A percentile compares a stretch with the other conserved stretches of the same genome.
phyloP scores from a whole-genome alignment of 2,888 invertebrate species.

The Lepas anatifera region DNA sequence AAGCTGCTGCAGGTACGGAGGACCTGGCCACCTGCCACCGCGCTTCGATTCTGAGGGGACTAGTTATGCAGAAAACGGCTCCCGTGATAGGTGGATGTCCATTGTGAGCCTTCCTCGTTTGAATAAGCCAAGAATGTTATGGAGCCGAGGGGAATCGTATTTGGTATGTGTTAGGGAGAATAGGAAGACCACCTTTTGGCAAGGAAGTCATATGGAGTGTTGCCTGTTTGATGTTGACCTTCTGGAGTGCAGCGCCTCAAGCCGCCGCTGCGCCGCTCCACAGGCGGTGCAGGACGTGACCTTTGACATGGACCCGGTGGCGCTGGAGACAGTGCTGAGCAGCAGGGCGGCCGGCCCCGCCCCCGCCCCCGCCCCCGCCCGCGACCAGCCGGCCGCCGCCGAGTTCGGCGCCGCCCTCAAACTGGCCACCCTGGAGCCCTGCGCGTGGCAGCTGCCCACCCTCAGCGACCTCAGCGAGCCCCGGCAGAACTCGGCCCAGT shows the following conservation, averaged over 20 bases:
- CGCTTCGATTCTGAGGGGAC: too few species aligned
- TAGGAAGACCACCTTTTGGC: too few species aligned
- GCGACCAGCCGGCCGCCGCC: background rate
- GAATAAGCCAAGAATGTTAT: too few species aligned
- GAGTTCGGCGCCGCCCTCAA: background rate
- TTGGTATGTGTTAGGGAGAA: too few species aligned
- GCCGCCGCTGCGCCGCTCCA: background rate
- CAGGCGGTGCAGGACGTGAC: background rate
- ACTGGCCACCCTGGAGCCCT: background rate
- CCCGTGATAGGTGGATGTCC: too few species aligned
- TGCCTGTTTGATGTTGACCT: too few species aligned
- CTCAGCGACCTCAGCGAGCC: background rate
- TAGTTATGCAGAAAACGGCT: too few species aligned
- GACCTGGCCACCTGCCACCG: too few species aligned
- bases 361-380: background rate
- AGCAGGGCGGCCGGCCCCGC: background rate
- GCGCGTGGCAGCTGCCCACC: background rate
- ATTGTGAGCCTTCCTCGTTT: too few species aligned
- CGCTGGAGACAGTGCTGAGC: background rate
- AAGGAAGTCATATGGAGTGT: too few species aligned
- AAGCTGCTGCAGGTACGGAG: background rate
- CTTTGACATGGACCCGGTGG: background rate
- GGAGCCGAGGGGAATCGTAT: too few species aligned
- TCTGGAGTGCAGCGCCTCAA: too few species aligned
- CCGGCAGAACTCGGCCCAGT: background rate